Evolutionary conservation across 2,888 invertebrate genomes (phyloP).

Genomic region (Drepana falcataria): DNA sequence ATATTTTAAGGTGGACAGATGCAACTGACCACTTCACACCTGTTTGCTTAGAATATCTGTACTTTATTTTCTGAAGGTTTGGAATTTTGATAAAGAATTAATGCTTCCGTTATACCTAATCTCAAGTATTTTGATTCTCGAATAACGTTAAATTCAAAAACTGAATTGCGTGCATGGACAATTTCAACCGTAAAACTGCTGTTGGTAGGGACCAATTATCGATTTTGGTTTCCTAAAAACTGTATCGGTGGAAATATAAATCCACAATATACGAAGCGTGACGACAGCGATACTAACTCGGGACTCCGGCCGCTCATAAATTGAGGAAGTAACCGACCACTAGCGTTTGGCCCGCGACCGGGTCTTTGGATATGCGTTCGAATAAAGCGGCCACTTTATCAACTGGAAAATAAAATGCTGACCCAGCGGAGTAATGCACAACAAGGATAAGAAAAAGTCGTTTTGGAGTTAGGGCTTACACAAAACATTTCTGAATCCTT

Average conservation of each 20-base stretch:
- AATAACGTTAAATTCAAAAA: too few species aligned
- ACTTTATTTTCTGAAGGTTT: too few species aligned
- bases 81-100: too few species aligned
- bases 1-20: too few species aligned
- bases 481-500: background rate
- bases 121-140: too few species aligned
- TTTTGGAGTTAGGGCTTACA: background rate
- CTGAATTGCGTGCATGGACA: background rate
- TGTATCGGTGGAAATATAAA: slow-evolving; percentile 57
- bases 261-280: slow-evolving; percentile 63
- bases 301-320: slow-evolving; percentile 58
- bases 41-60: too few species aligned
- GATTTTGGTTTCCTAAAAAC: slow-evolving; percentile 30
- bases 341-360: slow-evolving; percentile 44
- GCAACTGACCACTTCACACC: too few species aligned
- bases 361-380: slow-evolving; percentile 64
- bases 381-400: slow-evolving; percentile 65
- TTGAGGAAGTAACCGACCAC: slow-evolving; percentile 62
- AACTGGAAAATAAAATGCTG: slow-evolving; percentile 52
- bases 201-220: slow-evolving; percentile 3
- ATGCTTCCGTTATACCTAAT: too few species aligned
- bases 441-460: slow-evolving; percentile 13
- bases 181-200: background rate
- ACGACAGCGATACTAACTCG: slow-evolving; percentile 67
- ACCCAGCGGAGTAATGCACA: slow-evolving; percentile 30